Percentiles rank a stretch among this genome's conserved stretches.
These are phyloP conservation scores for Mesopsocus fuscifrons DNA, from an alignment of 2,888 invertebrate genomes.

Conservation along the genomic window DNA sequence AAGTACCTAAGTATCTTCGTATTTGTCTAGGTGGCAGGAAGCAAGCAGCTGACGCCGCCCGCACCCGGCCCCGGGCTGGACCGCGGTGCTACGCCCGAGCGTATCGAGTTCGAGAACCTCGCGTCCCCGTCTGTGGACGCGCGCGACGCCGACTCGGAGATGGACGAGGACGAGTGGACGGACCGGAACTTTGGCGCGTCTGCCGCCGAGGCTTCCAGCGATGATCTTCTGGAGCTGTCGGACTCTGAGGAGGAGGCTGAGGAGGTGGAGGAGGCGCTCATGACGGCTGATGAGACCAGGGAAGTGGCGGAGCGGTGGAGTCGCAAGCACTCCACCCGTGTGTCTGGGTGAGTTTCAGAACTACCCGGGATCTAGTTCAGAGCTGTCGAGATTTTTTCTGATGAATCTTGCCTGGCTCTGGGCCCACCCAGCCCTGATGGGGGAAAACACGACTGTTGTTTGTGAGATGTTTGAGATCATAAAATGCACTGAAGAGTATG, in stretches of 20 bases:
- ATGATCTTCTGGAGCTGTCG: constrained; percentile 25
- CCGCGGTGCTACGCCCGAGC: constrained; percentile 40
- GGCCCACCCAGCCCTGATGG: too few species aligned
- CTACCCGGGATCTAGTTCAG: too few species aligned
- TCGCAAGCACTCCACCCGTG: constrained; percentile 28
- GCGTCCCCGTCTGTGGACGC: constrained; percentile 33
- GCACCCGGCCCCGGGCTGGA: constrained; percentile 13
- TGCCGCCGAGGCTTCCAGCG: constrained; percentile 47
- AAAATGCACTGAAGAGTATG: too few species aligned
- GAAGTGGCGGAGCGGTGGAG: constrained; percentile 51
- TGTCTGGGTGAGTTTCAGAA: constrained; percentile 3
- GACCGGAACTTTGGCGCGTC: constrained; percentile 78
- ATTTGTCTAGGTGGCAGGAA: not conserved
- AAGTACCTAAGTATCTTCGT: too few species aligned
- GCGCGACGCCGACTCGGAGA: constrained; percentile 50
- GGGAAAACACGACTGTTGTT: too few species aligned
- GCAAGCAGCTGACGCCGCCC: not conserved
- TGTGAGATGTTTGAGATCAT: too few species aligned
- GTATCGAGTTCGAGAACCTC: constrained; percentile 60
- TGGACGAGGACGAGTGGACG: constrained; percentile 93
- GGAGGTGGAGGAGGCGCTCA: constrained; percentile 42
- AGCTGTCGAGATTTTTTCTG: too few species aligned
- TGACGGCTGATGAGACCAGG: constrained; percentile 45
- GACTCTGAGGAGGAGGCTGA: constrained; percentile 38
- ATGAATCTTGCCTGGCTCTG: too few species aligned